Evolutionary conservation across 2,888 invertebrate genomes (phyloP).

Genomic region (Argyresthia albistria): DNA sequence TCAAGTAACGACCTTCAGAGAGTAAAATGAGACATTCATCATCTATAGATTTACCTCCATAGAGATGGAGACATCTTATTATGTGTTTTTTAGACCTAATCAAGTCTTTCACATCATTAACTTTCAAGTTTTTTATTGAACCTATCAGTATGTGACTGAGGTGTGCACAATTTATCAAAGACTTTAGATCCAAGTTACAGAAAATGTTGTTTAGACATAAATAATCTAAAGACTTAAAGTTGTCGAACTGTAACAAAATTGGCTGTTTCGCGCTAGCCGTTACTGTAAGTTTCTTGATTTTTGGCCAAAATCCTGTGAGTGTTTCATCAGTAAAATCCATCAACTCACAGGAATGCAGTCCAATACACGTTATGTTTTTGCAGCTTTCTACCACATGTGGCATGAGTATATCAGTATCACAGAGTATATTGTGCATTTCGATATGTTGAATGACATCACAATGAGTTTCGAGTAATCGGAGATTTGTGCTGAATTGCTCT

Average conservation of each 20-base stretch:
- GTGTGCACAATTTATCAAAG: constrained; percentile 38
- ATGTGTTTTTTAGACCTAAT: constrained; percentile 36
- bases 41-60: constrained; percentile 47
- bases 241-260: constrained; percentile 36
- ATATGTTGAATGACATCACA: constrained; percentile 35
- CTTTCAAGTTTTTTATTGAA: constrained; percentile 43
- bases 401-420: constrained; percentile 38
- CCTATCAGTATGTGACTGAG: constrained; percentile 51
- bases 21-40: constrained; percentile 40
- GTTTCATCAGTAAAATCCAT: constrained; percentile 42
- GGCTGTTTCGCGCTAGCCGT: constrained; percentile 24
- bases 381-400: constrained; percentile 39
- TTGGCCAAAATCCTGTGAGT: constrained; percentile 28
- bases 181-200: constrained; percentile 35
- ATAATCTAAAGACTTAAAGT: constrained; percentile 38
- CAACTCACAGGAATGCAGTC: constrained; percentile 55
- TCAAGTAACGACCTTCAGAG: constrained; percentile 38
- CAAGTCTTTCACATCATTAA: constrained; percentile 38
- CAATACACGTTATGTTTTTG: constrained; percentile 40
- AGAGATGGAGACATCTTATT: constrained; percentile 43
- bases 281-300: constrained; percentile 50
- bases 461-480: constrained; percentile 40
- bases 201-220: constrained; percentile 55
- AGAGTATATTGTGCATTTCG: constrained; percentile 45
- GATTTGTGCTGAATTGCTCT: constrained; percentile 35